These are phyloP conservation scores for Acanthaster planci DNA, from an alignment of 35 echinoderm and acorn worm species.

Conservation along the genomic window DNA sequence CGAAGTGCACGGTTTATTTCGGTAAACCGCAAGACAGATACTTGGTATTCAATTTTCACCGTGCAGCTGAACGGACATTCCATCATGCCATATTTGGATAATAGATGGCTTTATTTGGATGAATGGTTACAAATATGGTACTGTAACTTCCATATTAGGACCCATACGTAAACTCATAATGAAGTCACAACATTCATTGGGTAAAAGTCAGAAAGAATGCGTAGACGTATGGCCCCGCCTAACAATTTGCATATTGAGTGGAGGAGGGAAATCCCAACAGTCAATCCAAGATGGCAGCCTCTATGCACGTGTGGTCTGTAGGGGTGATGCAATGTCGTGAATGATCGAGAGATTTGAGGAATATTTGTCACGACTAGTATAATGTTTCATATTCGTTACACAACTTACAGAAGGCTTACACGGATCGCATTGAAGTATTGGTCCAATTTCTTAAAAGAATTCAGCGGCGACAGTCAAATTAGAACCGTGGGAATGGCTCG, in stretches of 20 bases:
- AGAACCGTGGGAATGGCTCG: too few relatives aligned
- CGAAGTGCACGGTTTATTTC: not conserved
- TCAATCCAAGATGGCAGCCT: constrained; percentile 18
- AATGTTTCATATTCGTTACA: too few relatives aligned
- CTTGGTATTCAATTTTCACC: not conserved
- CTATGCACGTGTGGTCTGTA: not conserved
- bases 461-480: too few relatives aligned
- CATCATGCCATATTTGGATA: constrained; percentile 2
- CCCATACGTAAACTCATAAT: not conserved
- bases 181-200: constrained; percentile 54
- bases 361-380: too few relatives aligned
- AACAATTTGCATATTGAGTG: not conserved
- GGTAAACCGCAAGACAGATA: not conserved
- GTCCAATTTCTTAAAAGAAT: too few relatives aligned
- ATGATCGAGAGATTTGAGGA: too few relatives aligned
- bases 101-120: not conserved
- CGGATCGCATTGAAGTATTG: too few relatives aligned
- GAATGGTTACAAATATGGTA: constrained; percentile 17
- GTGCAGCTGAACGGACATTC: constrained; percentile 10
- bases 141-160: constrained; percentile 4
- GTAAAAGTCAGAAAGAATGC: constrained; percentile 43
- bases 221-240: not conserved
- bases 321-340: too few relatives aligned
- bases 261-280: too few relatives aligned
- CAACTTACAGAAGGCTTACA: too few relatives aligned